A percentile compares a stretch with the other conserved stretches of the same genome.
Conservation (phyloP, 2,797 vertebrate species). For the Sebastes cheni region DNA sequence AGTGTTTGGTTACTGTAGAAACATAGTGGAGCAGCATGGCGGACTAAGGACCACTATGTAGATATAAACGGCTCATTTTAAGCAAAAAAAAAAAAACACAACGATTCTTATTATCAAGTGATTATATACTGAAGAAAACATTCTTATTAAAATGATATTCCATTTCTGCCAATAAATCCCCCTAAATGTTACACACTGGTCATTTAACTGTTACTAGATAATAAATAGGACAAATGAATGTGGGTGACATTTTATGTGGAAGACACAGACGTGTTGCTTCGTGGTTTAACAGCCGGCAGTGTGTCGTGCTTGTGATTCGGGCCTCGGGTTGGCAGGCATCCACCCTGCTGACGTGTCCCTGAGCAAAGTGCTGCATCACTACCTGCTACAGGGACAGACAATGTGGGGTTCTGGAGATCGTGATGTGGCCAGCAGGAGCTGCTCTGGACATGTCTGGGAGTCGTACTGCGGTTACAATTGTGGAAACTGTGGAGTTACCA, state of each 20-base stretch:
- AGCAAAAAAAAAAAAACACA: no score
- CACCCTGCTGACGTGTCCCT: slow-evolving; percentile 29
- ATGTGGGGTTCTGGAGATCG: neutral
- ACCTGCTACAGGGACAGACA: slow-evolving; percentile 27
- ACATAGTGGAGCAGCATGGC: no score
- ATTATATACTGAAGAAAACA: no score
- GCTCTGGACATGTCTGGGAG: neutral
- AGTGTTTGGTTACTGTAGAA: no score
- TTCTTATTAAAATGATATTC: no score
- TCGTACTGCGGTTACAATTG: neutral
- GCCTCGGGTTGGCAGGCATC: slow-evolving; percentile 5
- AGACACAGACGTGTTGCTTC: neutral
- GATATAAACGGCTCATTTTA: no score
- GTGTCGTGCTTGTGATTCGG: neutral
- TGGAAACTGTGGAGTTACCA: neutral
- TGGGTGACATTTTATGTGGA: neutral
- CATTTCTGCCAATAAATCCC: no score
- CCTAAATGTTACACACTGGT: no score
- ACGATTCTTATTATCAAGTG: no score
- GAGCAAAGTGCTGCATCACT: slow-evolving; percentile 49
- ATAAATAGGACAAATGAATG: neutral
- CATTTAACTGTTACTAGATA: neutral
- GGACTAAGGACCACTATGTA: no score
- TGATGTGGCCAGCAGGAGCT: neutral
- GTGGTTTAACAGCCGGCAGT: slow-evolving; percentile 5